phyloP scores from a whole-genome alignment of 2,113 vertebrate species.

The Canis aureus region DNA sequence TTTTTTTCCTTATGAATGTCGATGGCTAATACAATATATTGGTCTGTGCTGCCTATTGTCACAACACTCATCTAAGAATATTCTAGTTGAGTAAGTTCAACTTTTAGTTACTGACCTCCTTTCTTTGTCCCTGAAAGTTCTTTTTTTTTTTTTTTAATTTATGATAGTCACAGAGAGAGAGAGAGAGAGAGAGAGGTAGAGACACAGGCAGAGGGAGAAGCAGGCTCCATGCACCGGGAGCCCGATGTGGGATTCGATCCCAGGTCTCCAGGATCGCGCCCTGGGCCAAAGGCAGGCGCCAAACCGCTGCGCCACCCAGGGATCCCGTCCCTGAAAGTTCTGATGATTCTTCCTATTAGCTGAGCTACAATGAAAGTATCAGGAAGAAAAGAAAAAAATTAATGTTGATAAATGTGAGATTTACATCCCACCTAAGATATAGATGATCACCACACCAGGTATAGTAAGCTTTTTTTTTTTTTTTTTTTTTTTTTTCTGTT shows the following conservation, averaged over 20 bases:
- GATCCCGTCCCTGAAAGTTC: neutral
- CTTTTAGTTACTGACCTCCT: conserved; percentile 3
- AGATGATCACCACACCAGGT: conserved; percentile 32
- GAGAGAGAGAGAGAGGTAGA: too few relatives aligned
- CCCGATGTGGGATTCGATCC: too few relatives aligned
- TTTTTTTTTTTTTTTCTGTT: neutral
- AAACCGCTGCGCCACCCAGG: too few relatives aligned
- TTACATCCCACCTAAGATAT: conserved; percentile 62
- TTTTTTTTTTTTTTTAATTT: neutral
- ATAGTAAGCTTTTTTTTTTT: conserved; percentile 47
- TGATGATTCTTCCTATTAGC: conserved; percentile 42
- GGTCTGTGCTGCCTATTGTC: neutral
- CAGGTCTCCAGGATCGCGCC: too few relatives aligned
- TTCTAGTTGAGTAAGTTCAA: neutral
- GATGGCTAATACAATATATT: neutral
- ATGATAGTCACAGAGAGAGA: too few relatives aligned
- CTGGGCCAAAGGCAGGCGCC: too few relatives aligned
- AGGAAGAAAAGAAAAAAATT: neutral
- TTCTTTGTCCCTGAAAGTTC: conserved; percentile 43
- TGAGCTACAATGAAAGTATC: conserved; percentile 18
- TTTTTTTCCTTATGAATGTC: neutral
- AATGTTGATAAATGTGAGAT: conserved; percentile 68
- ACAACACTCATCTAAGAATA: neutral
- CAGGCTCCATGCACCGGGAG: too few relatives aligned
- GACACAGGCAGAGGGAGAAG: too few relatives aligned